phyloP scores from a whole-genome alignment of 2,113 vertebrate species.

The Phoxinus phoxinus region DNA sequence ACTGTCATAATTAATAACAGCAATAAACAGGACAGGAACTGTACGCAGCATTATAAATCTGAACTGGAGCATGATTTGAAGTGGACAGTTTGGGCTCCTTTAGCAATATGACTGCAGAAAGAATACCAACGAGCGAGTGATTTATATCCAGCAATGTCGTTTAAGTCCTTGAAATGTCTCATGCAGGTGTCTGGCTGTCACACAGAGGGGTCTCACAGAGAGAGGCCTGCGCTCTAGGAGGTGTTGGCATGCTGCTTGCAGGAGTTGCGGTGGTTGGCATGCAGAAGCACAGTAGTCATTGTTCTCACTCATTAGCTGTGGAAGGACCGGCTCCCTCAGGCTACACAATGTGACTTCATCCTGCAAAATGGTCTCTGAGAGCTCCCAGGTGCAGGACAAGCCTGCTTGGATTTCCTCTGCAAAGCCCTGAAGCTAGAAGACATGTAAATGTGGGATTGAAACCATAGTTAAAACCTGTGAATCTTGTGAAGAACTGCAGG shows the following conservation, averaged over 20 bases:
- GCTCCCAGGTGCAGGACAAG: slow-evolving; percentile 47
- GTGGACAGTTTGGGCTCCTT: no score
- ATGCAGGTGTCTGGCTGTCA: slow-evolving; percentile 28
- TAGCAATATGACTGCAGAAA: no score
- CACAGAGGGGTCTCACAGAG: slow-evolving; percentile 18
- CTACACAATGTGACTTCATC: slow-evolving; percentile 30
- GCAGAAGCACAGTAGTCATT: slow-evolving; percentile 27
- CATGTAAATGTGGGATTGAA: slow-evolving; percentile 49
- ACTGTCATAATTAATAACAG: no score
- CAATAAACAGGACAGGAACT: no score
- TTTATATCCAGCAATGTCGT: neutral
- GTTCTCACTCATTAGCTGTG: slow-evolving; percentile 51
- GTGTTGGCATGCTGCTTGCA: neutral
- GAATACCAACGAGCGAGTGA: no score
- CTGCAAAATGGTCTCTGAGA: slow-evolving; percentile 33
- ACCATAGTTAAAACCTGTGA: slow-evolving; percentile 42
- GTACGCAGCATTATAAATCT: no score
- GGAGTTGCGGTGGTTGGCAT: slow-evolving; percentile 26
- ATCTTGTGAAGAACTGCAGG: slow-evolving; percentile 44
- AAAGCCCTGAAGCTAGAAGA: slow-evolving; percentile 44
- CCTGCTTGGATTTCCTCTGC: slow-evolving; percentile 30
- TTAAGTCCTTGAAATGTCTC: slow-evolving; percentile 9
- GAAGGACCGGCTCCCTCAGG: slow-evolving; percentile 27
- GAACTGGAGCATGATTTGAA: no score
- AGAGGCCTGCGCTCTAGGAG: neutral